A percentile compares a stretch with the other conserved stretches of the same genome.
Conservation (phyloP, 2,888 invertebrate genomes). For the Aspidapion aeneum region DNA sequence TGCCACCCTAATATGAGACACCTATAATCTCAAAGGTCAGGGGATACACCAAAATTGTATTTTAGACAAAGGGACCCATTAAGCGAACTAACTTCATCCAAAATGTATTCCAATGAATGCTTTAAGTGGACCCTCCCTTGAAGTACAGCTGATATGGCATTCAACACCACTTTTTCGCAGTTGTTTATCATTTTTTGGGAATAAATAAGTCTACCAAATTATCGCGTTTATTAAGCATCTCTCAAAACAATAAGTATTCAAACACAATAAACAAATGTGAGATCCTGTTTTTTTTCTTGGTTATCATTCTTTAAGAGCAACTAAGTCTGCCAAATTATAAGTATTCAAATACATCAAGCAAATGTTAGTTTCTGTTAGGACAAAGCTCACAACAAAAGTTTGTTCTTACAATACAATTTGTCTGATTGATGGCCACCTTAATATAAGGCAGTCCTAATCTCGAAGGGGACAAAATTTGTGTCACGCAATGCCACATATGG, state of each 20-base stretch:
- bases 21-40: conserved; percentile 60
- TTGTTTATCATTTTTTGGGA: conserved; percentile 53
- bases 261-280: no score
- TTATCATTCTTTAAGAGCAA: no score
- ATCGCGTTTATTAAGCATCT: no score
- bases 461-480: conserved; percentile 64
- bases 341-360: no score
- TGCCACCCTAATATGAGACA: conserved; percentile 49
- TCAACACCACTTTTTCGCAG: conserved; percentile 65
- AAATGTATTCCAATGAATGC: conserved; percentile 63
- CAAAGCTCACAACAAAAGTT: no score
- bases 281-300: conserved; percentile 65
- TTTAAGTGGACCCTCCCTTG: conserved; percentile 64
- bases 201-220: no score
- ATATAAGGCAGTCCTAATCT: conserved; percentile 60
- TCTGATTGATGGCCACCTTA: conserved; percentile 31
- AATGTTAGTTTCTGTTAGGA: no score
- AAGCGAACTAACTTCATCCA: conserved; percentile 66
- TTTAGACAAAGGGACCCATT: conserved; percentile 73
- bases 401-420: neutral
- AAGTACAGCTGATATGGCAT: conserved; percentile 63
- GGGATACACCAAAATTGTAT: conserved; percentile 69
- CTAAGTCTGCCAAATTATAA: no score
- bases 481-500: conserved; percentile 64
- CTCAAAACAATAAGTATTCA: no score